Conservation (phyloP, 2,888 invertebrate species). For the Cephus spinipes region DNA sequence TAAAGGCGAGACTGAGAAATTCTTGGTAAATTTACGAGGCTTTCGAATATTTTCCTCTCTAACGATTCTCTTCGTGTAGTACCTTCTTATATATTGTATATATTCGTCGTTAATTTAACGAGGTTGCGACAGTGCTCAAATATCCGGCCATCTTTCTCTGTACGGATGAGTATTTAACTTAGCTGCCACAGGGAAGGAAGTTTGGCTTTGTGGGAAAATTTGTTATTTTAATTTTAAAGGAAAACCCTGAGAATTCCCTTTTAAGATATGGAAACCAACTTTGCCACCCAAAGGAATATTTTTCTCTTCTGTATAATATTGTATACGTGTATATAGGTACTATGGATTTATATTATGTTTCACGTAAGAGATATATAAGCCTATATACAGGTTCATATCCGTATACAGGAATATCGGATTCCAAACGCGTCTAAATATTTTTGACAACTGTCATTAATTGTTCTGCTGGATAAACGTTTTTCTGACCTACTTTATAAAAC, state of each 20-base stretch:
- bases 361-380: not conserved
- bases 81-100: not conserved
- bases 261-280: not conserved
- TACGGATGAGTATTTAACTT: not conserved
- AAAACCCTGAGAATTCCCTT: not conserved
- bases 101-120: not conserved
- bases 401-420: no score
- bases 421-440: no score
- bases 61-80: not conserved
- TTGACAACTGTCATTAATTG: no score
- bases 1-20: not conserved
- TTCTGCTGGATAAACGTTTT: no score
- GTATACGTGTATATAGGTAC: not conserved
- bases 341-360: not conserved
- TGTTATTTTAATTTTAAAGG: not conserved
- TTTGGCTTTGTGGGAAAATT: not conserved
- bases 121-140: not conserved
- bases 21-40: not conserved
- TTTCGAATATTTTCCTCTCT: not conserved
- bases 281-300: not conserved
- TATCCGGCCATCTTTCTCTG: not conserved
- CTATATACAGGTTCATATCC: not conserved
- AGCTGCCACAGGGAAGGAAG: not conserved
- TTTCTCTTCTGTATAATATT: not conserved
- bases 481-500: no score